Evolutionary conservation across 2,888 invertebrate species (phyloP), one percentile per base, ranked within the genome.

Genomic region (Acrobasis consociella): DNA sequence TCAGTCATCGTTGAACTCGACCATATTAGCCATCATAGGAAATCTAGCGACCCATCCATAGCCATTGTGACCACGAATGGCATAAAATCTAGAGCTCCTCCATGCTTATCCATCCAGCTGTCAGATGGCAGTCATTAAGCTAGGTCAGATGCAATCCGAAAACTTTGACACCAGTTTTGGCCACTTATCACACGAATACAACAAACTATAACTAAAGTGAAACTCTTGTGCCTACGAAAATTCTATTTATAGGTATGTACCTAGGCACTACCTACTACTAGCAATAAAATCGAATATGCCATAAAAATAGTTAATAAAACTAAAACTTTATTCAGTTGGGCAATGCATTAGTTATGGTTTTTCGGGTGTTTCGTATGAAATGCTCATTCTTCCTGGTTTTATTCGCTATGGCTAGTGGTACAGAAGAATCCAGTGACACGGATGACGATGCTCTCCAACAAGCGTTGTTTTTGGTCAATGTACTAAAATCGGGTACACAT

Each of bases 401-500:
- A 39, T 58, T 17, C 46, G 9, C 22, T 22, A 31, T 39, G 46
- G 53, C 22, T n/a, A 17, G 17, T 53, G 58, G 58, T 13, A 55
- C 60, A 17, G 50, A 62, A 13, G 50, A 53, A 0, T 60, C 64
- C 5, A 58, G 60, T 61, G 64, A 64, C 16, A 77, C 77, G 10
- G 81, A 80, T 13, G 81, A 80, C 9, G 69, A 68, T 13, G 71
- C 68, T 58, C 60, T 85, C 16, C 76, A 74, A 53, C 74, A 85
- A 68, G 85, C 85, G 8, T 64, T 85, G 42, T 62, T 78, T 51
- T 69, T 85, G 62, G 79, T 85, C 2, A 71, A 80, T 16, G 64
- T 85, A 37, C 73, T 85, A 3, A 84, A 77, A 75, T 69, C 77
- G 65, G 83, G 85, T 83, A 72, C 17, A 60, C 55, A 55, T 13